Percentiles rank a stretch among this genome's conserved stretches.
Evolutionary conservation across 2,888 invertebrate species (phyloP).

Genomic region (Temnothorax unifasciatus): DNA sequence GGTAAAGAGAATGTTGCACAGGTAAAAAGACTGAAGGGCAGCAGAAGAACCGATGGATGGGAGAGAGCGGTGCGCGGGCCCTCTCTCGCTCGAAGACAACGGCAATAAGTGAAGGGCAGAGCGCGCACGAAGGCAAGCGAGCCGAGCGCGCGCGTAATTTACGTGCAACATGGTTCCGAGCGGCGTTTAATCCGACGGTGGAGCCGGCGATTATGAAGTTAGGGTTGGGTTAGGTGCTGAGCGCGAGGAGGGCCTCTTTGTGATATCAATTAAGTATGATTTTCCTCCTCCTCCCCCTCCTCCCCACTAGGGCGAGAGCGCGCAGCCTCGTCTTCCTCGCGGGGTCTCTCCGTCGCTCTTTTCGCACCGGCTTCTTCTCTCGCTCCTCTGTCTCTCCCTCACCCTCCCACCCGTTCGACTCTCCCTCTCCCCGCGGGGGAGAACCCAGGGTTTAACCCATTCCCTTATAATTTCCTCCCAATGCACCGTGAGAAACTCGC

Average conservation of each 20-base stretch:
- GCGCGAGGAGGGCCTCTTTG: constrained; percentile 80
- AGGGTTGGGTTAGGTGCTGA: constrained; percentile 79
- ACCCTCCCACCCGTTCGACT: constrained; percentile 24
- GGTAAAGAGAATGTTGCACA: constrained; percentile 40
- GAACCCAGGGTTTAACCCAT: constrained; percentile 82
- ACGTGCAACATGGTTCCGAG: constrained; percentile 81
- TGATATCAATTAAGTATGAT: constrained; percentile 85
- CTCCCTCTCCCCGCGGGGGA: constrained; percentile 68
- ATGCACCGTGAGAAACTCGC: constrained; percentile 85
- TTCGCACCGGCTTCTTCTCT: constrained; percentile 51
- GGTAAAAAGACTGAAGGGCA: constrained; percentile 48
- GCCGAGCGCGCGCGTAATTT: constrained; percentile 77
- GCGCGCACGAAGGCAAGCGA: constrained; percentile 69
- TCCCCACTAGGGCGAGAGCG: constrained; percentile 62
- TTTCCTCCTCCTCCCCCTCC: constrained; percentile 72
- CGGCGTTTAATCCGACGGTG: constrained; percentile 81
- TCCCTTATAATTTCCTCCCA: constrained; percentile 84
- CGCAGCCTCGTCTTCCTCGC: constrained; percentile 48
- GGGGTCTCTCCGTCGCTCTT: constrained; percentile 42
- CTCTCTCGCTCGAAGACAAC: constrained; percentile 72
- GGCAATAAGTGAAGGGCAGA: constrained; percentile 77
- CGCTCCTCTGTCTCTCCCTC: constrained; percentile 55
- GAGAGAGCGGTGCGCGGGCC: constrained; percentile 36
- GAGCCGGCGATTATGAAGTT: constrained; percentile 83
- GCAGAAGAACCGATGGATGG: constrained; percentile 52